Conservation (phyloP, 2,797 vertebrate genomes). For the Trematomus bernacchii region DNA sequence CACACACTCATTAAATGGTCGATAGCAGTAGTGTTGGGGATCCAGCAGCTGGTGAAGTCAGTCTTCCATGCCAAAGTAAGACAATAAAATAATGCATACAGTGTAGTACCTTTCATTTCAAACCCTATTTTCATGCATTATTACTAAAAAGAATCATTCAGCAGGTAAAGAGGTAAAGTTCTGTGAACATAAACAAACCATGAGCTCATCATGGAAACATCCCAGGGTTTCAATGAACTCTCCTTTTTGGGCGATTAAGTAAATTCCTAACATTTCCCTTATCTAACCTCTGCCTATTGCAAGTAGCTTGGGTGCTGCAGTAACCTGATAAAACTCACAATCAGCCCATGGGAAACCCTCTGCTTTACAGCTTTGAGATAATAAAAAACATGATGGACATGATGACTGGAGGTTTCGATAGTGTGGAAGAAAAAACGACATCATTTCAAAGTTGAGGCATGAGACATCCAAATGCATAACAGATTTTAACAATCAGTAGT, state of each 20-base stretch:
- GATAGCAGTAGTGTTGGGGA: conserved; percentile 24
- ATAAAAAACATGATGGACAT: conserved; percentile 29
- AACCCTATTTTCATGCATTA: conserved; percentile 75
- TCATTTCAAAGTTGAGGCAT: conserved; percentile 56
- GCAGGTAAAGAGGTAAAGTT: conserved; percentile 57
- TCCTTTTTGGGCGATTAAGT: conserved; percentile 18
- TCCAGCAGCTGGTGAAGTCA: conserved; percentile 42
- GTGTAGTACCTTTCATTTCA: conserved; percentile 56
- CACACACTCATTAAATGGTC: conserved; percentile 16
- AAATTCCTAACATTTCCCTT: conserved; percentile 1
- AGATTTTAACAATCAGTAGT: conserved; percentile 68
- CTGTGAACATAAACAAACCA: conserved; percentile 53
- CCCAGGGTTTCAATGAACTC: conserved; percentile 54
- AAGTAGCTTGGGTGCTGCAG: conserved; percentile 24
- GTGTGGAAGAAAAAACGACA: conserved; percentile 53
- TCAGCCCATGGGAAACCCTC: conserved; percentile 18
- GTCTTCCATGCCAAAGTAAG: conserved; percentile 65
- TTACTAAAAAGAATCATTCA: conserved; percentile 60
- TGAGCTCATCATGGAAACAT: conserved; percentile 43
- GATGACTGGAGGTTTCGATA: conserved; percentile 48
- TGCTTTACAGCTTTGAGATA: conserved; percentile 23
- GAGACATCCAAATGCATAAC: conserved; percentile 75
- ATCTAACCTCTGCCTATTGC: conserved; percentile 8
- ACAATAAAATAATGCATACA: conserved; percentile 56
- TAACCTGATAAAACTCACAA: conserved; percentile 25